Conservation (phyloP, 2,797 vertebrate genomes). For the Sebastes diploproa region DNA sequence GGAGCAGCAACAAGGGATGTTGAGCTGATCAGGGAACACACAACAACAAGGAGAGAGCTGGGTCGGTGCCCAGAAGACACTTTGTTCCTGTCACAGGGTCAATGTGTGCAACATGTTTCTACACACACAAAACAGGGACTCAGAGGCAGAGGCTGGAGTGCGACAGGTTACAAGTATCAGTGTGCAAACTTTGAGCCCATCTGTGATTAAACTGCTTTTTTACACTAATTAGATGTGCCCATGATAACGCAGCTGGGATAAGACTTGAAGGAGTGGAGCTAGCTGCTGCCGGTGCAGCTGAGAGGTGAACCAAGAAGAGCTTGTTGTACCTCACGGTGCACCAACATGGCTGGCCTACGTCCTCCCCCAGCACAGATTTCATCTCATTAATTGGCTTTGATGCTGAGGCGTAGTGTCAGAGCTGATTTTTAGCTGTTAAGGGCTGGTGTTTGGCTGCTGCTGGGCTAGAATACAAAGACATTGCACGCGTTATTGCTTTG, state of each 20-base stretch:
- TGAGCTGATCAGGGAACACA: background rate
- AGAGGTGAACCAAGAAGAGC: constrained; percentile 33
- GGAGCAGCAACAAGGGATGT: constrained; percentile 23
- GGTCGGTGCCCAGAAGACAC: constrained; percentile 48
- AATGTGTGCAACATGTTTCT: constrained; percentile 36
- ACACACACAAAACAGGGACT: background rate
- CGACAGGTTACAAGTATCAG: constrained; percentile 24
- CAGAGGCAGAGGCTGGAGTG: background rate
- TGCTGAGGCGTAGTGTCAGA: background rate
- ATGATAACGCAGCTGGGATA: constrained; percentile 53
- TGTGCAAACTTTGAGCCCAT: constrained; percentile 53
- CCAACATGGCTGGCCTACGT: background rate
- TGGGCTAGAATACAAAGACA: constrained; percentile 19
- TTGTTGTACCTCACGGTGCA: background rate
- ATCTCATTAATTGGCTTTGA: constrained; percentile 48
- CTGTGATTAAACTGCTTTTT: constrained; percentile 69
- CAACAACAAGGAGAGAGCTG: constrained; percentile 25
- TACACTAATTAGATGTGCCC: constrained; percentile 70
- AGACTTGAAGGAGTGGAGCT: constrained; percentile 15
- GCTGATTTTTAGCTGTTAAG: constrained; percentile 16
- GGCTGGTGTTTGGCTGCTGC: background rate
- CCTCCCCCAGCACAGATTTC: constrained; percentile 19
- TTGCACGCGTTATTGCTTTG: constrained; percentile 28
- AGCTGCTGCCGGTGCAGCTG: constrained; percentile 38
- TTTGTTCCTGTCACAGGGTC: constrained; percentile 56